These are phyloP conservation scores for Reinhardtius hippoglossoides DNA, from an alignment of 2,113 vertebrate genomes.

Conservation along the genomic window DNA sequence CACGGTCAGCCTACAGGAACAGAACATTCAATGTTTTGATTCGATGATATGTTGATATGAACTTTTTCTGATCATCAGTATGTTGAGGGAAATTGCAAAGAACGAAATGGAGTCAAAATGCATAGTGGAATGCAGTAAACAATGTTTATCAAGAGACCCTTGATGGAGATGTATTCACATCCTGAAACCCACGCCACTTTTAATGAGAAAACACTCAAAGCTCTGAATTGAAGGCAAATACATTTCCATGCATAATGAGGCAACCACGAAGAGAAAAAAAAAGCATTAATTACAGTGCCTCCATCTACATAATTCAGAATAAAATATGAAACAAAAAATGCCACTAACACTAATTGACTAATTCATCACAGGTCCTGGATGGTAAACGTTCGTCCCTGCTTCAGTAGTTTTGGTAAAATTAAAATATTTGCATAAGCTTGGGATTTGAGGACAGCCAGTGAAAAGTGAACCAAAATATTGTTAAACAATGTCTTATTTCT, in stretches of 20 bases:
- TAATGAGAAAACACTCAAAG: slow-evolving; percentile 60
- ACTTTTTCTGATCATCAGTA: slow-evolving; percentile 19
- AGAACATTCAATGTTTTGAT: slow-evolving; percentile 48
- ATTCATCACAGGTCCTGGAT: slow-evolving; percentile 78
- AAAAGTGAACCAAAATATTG: slow-evolving; percentile 29
- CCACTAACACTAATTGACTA: slow-evolving; percentile 79
- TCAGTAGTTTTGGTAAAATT: slow-evolving; percentile 73
- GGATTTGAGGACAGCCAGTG: slow-evolving; percentile 32
- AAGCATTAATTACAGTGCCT: slow-evolving; percentile 76
- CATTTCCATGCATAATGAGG: slow-evolving; percentile 71
- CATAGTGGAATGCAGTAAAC: slow-evolving; percentile 14
- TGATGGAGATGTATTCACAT: slow-evolving; percentile 52
- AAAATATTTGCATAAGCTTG: slow-evolving; percentile 74
- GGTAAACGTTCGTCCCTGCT: slow-evolving; percentile 72
- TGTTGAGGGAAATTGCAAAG: slow-evolving; percentile 16
- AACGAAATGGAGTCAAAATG: slow-evolving; percentile 23
- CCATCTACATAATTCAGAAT: slow-evolving; percentile 78
- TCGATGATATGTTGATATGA: slow-evolving; percentile 18
- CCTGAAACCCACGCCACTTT: slow-evolving; percentile 38
- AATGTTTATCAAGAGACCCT: slow-evolving; percentile 29
- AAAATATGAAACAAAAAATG: slow-evolving; percentile 79
- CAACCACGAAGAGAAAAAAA: slow-evolving; percentile 40
- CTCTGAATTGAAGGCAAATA: slow-evolving; percentile 66
- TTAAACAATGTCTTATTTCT: slow-evolving; percentile 7
- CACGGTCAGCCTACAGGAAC: slow-evolving; percentile 66